These are phyloP conservation scores for Diplazon laetatorius DNA, from an alignment of 2,888 invertebrate species.

Conservation along the genomic window DNA sequence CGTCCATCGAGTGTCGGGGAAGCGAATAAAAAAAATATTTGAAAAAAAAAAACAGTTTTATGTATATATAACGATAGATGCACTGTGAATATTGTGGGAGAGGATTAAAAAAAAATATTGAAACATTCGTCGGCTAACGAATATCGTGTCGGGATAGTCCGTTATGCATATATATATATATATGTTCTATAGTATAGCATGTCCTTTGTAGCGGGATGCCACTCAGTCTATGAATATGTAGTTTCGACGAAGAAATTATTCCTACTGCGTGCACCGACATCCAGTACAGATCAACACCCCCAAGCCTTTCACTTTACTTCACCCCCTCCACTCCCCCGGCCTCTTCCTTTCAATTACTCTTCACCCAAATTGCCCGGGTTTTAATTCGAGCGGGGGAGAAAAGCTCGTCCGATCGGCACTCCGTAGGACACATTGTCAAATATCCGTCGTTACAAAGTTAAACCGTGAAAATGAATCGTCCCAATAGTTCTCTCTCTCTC, in stretches of 20 bases:
- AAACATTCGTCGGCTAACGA: constrained; percentile 40
- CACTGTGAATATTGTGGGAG: constrained; percentile 29
- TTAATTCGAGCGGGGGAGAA: neutral
- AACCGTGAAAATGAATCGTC: too few species aligned
- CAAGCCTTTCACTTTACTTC: constrained; percentile 15
- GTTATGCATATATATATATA: constrained; percentile 3
- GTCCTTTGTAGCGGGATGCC: constrained; percentile 22
- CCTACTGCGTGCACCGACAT: constrained; percentile 52
- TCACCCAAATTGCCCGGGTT: neutral
- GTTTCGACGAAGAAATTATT: constrained; percentile 73
- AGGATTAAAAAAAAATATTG: constrained; percentile 44
- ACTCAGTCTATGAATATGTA: constrained; percentile 73
- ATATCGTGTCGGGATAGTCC: constrained; percentile 28
- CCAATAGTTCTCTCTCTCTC: too few species aligned
- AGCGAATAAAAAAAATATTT: too few species aligned
- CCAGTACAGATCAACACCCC: constrained; percentile 38
- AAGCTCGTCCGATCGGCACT: neutral
- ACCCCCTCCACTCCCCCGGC: constrained; percentile 6
- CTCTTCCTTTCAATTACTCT: constrained; percentile 23
- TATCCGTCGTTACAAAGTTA: too few species aligned
- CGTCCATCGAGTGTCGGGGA: constrained; percentile 23
- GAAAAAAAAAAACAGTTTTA: neutral
- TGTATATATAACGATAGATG: neutral
- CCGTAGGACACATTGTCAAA: neutral
- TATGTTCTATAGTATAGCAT: neutral